These are phyloP conservation scores for Sinhomidia bicolor DNA, from an alignment of 2,888 invertebrate species.

Conservation along the genomic window DNA sequence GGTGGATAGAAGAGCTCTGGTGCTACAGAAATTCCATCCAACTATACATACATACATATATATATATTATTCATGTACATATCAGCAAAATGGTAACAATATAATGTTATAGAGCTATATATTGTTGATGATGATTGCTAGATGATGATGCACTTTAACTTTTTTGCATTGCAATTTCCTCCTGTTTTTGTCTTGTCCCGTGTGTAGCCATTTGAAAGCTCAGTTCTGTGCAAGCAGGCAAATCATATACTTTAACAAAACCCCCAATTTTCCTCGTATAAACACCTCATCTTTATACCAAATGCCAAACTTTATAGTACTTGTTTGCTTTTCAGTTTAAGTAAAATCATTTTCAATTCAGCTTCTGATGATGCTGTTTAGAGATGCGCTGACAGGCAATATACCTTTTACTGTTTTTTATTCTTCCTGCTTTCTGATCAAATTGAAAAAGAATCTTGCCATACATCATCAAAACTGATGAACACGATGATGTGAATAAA, in stretches of 20 bases:
- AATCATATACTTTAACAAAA: not conserved
- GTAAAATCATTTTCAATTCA: not conserved
- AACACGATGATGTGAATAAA: conserved; percentile 10
- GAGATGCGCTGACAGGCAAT: conserved; percentile 8
- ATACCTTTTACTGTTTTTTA: not conserved
- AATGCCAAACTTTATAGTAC: too few relatives aligned
- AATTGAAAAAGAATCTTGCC: not conserved
- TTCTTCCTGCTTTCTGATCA: not conserved
- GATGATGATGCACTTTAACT: conserved; percentile 69
- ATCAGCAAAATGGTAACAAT: not conserved
- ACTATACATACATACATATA: not conserved
- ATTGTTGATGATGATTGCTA: not conserved
- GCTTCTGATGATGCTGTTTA: not conserved
- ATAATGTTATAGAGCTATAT: conserved; percentile 6
- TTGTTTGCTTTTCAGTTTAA: not conserved
- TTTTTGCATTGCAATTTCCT: conserved; percentile 61
- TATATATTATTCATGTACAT: not conserved
- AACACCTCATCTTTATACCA: too few relatives aligned
- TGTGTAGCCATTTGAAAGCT: not conserved
- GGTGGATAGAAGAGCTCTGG: not conserved
- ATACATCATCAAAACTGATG: not conserved
- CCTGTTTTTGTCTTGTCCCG: conserved; percentile 32
- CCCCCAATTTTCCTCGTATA: not conserved
- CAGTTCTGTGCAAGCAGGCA: not conserved
- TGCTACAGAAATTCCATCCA: not conserved